Conservation (phyloP, 2,797 vertebrate genomes). For the Trematomus bernacchii region DNA sequence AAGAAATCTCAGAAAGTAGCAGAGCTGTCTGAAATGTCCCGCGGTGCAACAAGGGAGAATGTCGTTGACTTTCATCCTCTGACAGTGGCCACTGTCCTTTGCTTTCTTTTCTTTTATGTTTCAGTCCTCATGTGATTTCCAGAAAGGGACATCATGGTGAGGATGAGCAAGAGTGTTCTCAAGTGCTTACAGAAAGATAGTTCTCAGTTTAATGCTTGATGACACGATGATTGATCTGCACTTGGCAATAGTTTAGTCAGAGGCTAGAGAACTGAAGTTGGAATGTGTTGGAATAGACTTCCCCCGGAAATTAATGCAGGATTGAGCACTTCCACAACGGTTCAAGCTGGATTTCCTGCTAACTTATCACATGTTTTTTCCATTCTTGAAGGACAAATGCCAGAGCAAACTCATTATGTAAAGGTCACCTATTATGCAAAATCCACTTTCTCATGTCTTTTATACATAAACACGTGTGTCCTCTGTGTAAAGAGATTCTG, state of each 20-base stretch:
- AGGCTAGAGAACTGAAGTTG: too few species aligned
- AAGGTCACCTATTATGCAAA: too few species aligned
- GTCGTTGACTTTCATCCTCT: conserved; percentile 41
- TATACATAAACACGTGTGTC: too few species aligned
- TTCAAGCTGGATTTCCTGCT: conserved; percentile 45
- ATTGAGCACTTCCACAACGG: conserved; percentile 35
- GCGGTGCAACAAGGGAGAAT: conserved; percentile 34
- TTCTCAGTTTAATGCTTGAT: conserved; percentile 1
- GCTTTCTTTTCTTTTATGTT: conserved; percentile 20
- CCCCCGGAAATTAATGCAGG: conserved; percentile 48
- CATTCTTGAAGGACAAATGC: conserved; percentile 23
- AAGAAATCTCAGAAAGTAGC: conserved; percentile 6
- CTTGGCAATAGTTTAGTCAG: neutral
- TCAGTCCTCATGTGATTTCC: conserved; percentile 26
- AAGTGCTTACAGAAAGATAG: conserved; percentile 4
- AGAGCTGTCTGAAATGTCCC: conserved; percentile 25
- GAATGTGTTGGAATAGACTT: conserved; percentile 28
- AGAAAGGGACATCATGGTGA: conserved; percentile 16
- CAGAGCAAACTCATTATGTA: conserved; percentile 22
- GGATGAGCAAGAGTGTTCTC: neutral
- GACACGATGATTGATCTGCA: conserved; percentile 23
- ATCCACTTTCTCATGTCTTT: too few species aligned
- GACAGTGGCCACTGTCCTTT: conserved; percentile 35
- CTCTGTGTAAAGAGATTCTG: too few species aligned
- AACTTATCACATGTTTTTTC: conserved; percentile 44